phyloP scores from a whole-genome alignment of 2,113 vertebrate species.

The Phaethon lepturus region DNA sequence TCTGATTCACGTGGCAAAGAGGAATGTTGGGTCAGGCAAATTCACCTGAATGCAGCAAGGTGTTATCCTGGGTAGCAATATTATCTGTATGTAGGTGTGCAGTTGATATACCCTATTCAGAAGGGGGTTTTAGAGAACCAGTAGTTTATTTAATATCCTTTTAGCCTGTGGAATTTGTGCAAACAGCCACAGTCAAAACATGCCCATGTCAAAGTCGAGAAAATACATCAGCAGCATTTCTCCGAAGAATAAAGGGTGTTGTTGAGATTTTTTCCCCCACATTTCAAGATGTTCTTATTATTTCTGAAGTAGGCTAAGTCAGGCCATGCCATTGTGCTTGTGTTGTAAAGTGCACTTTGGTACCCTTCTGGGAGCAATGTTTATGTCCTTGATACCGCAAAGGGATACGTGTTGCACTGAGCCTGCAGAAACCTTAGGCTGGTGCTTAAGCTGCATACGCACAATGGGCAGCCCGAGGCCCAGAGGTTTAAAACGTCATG shows the following conservation, averaged over 20 bases:
- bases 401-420: rapidly evolving
- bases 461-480: background rate
- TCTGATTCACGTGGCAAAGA: background rate
- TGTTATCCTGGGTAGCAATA: background rate
- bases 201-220: background rate
- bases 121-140: background rate
- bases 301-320: background rate
- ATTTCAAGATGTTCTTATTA: rapidly evolving
- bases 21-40: background rate
- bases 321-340: rapidly evolving
- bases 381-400: background rate
- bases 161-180: background rate
- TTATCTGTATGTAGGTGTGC: background rate
- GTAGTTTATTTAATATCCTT: background rate
- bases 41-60: background rate
- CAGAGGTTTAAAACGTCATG: background rate
- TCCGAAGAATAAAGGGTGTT: background rate
- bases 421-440: background rate
- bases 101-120: rapidly evolving
- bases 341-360: background rate
- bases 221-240: background rate
- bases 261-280: rapidly evolving
- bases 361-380: background rate
- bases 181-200: background rate
- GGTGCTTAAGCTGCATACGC: rapidly evolving